A percentile compares a stretch with the other conserved stretches of the same genome.
Conservation (phyloP, 2,888 invertebrate species). For the Phyto melanocephala region DNA sequence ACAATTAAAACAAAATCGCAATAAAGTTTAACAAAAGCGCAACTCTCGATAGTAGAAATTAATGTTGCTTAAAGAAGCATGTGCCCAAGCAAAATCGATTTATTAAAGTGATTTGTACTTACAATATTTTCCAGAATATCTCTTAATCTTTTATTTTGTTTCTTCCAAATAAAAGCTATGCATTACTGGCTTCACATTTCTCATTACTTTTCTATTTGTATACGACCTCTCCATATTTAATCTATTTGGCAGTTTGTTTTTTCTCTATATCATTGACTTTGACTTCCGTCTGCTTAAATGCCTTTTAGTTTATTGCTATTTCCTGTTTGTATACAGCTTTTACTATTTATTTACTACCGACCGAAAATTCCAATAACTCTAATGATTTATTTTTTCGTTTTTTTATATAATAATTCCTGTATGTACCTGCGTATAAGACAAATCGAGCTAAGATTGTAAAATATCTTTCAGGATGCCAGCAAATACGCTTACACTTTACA, state of each 20-base stretch:
- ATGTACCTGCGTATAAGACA: background rate
- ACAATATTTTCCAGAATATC: too few relatives aligned
- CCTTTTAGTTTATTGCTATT: conserved; percentile 6
- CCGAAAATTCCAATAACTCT: conserved; percentile 38
- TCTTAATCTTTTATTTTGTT: too few relatives aligned
- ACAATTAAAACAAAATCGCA: too few relatives aligned
- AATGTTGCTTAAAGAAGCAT: too few relatives aligned
- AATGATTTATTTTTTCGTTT: conserved; percentile 19
- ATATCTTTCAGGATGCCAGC: conserved; percentile 2
- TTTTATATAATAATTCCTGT: background rate
- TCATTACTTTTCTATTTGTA: too few relatives aligned
- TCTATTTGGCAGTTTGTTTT: background rate
- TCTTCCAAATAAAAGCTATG: too few relatives aligned
- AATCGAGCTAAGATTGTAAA: background rate
- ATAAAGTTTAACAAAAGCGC: too few relatives aligned
- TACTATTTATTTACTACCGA: background rate
- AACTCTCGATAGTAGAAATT: too few relatives aligned
- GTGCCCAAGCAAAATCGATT: too few relatives aligned
- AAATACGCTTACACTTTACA: background rate
- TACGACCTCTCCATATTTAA: too few relatives aligned
- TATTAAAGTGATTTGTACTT: too few relatives aligned
- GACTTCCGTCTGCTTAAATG: background rate
- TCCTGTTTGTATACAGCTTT: background rate
- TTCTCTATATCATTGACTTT: background rate
- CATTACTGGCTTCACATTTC: too few relatives aligned